These are phyloP conservation scores for Mnemiopsis leidyi DNA, from an alignment of 37 sponge, comb jelly and placozoan species.

Conservation along the genomic window DNA sequence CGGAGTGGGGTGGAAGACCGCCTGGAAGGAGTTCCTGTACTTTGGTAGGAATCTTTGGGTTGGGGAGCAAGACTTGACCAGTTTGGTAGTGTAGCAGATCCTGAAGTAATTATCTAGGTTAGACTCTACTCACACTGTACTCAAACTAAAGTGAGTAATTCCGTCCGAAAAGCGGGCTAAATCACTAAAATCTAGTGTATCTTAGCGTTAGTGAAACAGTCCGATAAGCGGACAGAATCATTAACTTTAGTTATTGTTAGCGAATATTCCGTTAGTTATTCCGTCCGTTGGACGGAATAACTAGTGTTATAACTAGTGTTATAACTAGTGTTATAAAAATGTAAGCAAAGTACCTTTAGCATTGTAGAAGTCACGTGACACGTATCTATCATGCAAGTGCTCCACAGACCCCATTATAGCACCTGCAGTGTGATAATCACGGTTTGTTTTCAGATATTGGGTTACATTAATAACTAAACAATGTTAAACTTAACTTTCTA, in stretches of 20 bases:
- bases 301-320: too few species aligned
- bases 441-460: background rate
- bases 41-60: background rate
- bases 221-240: background rate
- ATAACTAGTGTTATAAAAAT: background rate
- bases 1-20: conserved; percentile 13
- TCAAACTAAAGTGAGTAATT: too few species aligned
- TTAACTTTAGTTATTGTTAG: background rate
- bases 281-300: too few species aligned
- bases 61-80: conserved; percentile 59
- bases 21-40: background rate
- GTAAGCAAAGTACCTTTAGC: conserved; percentile 4
- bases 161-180: too few species aligned
- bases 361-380: conserved; percentile 45
- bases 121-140: too few species aligned
- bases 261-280: background rate
- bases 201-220: background rate
- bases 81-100: background rate
- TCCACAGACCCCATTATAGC: conserved; percentile 61
- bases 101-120: too few species aligned
- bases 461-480: too few species aligned
- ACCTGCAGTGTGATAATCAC: conserved; percentile 54
- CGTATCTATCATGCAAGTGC: conserved; percentile 46
- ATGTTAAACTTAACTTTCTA: too few species aligned
- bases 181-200: background rate